phyloP scores from a whole-genome alignment of 2,113 vertebrate species.

The Callopanchax toddi region DNA sequence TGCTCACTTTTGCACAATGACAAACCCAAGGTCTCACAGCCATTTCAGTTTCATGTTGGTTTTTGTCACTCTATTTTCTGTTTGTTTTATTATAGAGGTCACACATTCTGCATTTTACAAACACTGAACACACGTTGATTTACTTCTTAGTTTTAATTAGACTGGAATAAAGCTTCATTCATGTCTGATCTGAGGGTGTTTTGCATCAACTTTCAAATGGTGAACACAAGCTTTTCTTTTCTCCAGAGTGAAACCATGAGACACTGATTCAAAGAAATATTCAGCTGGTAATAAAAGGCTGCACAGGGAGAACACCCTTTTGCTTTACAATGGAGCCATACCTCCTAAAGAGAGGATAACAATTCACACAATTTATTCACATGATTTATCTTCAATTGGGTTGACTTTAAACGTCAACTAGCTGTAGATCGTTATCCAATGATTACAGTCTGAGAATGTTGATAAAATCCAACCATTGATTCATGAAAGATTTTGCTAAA shows the following conservation, averaged over 20 bases:
- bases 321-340: background rate
- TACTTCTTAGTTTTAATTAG: background rate
- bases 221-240: background rate
- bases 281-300: background rate
- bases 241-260: background rate
- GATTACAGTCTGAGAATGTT: no score
- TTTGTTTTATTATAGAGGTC: slow-evolving; percentile 12
- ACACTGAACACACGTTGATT: background rate
- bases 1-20: no score
- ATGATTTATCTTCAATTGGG: no score
- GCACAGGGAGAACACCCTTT: background rate
- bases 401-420: no score
- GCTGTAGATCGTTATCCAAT: no score
- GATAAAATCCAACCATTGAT: no score
- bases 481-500: no score
- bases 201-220: background rate
- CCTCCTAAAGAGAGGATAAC: background rate
- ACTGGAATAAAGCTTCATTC: background rate
- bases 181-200: background rate
- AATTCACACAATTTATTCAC: no score
- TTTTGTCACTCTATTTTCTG: background rate
- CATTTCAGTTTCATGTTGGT: background rate
- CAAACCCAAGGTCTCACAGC: no score
- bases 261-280: background rate
- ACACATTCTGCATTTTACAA: slow-evolving; percentile 10